A percentile compares a stretch with the other conserved stretches of the same genome.
phyloP scores from a whole-genome alignment of 2,888 invertebrate species.

The Bimastos eiseni region DNA sequence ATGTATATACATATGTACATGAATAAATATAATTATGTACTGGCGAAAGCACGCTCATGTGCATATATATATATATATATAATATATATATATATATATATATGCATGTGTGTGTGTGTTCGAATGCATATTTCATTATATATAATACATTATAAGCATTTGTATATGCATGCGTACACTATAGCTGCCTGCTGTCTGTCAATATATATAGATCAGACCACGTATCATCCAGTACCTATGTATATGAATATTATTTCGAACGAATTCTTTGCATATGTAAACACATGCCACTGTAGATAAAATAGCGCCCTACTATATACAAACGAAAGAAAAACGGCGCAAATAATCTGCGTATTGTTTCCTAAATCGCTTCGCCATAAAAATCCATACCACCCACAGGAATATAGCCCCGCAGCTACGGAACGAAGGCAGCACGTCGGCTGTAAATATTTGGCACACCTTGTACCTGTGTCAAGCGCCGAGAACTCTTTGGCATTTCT shows the following conservation, averaged over 20 bases:
- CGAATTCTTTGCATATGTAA: background rate
- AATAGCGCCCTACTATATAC: background rate
- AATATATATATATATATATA: background rate
- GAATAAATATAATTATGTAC: background rate
- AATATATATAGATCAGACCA: background rate
- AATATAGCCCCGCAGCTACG: background rate
- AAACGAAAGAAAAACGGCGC: background rate
- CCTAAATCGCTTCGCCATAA: background rate
- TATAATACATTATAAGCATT: background rate
- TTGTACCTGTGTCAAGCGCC: background rate
- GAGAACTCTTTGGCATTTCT: background rate
- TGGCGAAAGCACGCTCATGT: background rate
- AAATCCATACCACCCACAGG: background rate
- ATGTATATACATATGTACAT: background rate
- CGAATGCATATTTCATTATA: background rate
- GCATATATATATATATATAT: background rate
- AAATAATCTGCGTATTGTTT: background rate
- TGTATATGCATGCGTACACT: background rate
- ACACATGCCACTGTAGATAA: background rate
- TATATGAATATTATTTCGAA: background rate
- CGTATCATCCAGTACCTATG: too few species aligned
- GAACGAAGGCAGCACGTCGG: background rate
- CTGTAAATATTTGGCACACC: conserved; percentile 6
- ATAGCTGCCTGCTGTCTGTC: background rate
- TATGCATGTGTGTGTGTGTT: background rate